These are phyloP conservation scores for Synanthedon myopaeformis DNA, from an alignment of 2,888 invertebrate genomes.

Conservation along the genomic window DNA sequence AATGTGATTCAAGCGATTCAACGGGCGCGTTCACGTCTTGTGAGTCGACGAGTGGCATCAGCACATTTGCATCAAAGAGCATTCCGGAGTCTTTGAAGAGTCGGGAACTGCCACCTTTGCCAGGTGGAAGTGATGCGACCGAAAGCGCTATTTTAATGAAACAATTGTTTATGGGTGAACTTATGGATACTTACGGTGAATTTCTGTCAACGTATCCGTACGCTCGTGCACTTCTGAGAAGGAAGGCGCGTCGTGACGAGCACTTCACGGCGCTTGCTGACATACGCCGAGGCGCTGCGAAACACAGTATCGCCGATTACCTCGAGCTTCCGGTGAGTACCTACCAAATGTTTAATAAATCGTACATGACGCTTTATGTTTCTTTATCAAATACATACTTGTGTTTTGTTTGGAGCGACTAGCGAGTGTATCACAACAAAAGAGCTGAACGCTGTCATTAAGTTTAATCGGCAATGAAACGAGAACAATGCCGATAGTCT, in stretches of 20 bases:
- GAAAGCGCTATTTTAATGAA: slow-evolving; percentile 60
- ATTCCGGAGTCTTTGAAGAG: slow-evolving; percentile 46
- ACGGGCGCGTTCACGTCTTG: slow-evolving; percentile 59
- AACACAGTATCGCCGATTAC: slow-evolving; percentile 73
- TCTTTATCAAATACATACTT: slow-evolving; percentile 13
- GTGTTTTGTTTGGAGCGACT: slow-evolving; percentile 36
- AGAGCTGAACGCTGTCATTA: slow-evolving; percentile 55
- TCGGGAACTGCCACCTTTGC: slow-evolving; percentile 50
- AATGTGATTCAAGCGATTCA: slow-evolving; percentile 62
- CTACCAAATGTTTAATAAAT: not conserved
- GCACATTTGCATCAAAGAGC: slow-evolving; percentile 46
- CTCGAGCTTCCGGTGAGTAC: slow-evolving; percentile 78
- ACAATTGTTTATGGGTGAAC: slow-evolving; percentile 74
- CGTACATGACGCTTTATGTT: slow-evolving; percentile 7
- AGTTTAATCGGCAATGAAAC: slow-evolving; percentile 42
- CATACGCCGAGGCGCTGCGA: slow-evolving; percentile 74
- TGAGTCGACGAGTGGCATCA: slow-evolving; percentile 59
- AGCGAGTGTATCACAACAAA: slow-evolving; percentile 21
- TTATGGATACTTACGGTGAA: slow-evolving; percentile 76
- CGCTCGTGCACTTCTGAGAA: slow-evolving; percentile 72
- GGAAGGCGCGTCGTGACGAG: slow-evolving; percentile 73
- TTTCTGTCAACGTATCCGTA: slow-evolving; percentile 73
- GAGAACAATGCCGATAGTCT: slow-evolving; percentile 42
- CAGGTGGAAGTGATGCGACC: slow-evolving; percentile 33
- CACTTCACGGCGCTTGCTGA: slow-evolving; percentile 76